Percentiles rank a stretch among this genome's conserved stretches.
These are phyloP conservation scores for Spisula subtruncata DNA, from an alignment of 2,888 invertebrate species.

Conservation along the genomic window DNA sequence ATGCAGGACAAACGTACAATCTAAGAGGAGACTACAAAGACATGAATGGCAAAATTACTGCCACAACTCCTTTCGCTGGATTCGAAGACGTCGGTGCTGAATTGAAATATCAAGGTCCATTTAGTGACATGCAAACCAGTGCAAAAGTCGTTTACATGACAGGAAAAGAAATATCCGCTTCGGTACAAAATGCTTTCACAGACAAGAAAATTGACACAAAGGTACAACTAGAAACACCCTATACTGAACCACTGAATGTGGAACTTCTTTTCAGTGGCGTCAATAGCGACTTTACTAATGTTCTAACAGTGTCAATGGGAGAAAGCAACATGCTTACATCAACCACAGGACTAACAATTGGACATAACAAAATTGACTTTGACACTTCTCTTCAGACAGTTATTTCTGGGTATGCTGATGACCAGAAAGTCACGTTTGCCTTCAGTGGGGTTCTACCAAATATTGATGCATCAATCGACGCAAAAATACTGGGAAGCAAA, in stretches of 20 bases:
- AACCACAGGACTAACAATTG: slow-evolving; percentile 42
- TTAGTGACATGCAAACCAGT: slow-evolving; percentile 37
- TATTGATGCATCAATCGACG: slow-evolving; percentile 47
- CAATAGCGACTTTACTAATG: slow-evolving; percentile 45
- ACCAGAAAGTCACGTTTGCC: slow-evolving; percentile 45
- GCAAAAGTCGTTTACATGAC: slow-evolving; percentile 41
- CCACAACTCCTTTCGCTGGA: slow-evolving; percentile 53
- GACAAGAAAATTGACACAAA: slow-evolving; percentile 48
- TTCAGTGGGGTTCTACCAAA: slow-evolving; percentile 44
- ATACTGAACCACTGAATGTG: slow-evolving; percentile 51
- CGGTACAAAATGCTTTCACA: slow-evolving; percentile 47
- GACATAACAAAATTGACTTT: slow-evolving; percentile 24
- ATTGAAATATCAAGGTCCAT: slow-evolving; percentile 29
- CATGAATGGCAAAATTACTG: slow-evolving; percentile 23
- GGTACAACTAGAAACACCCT: slow-evolving; percentile 55
- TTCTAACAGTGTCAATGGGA: slow-evolving; percentile 44
- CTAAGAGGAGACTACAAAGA: slow-evolving; percentile 28
- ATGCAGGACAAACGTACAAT: slow-evolving; percentile 39
- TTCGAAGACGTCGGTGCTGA: slow-evolving; percentile 48
- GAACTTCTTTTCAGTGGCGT: slow-evolving; percentile 49
- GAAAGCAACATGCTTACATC: slow-evolving; percentile 36
- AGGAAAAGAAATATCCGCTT: slow-evolving; percentile 50
- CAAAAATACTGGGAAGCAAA: slow-evolving; percentile 48
- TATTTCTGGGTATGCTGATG: slow-evolving; percentile 51
- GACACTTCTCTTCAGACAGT: slow-evolving; percentile 50